phyloP scores from a whole-genome alignment of 2,797 vertebrate species.

The Petrocephalus sullivani region DNA sequence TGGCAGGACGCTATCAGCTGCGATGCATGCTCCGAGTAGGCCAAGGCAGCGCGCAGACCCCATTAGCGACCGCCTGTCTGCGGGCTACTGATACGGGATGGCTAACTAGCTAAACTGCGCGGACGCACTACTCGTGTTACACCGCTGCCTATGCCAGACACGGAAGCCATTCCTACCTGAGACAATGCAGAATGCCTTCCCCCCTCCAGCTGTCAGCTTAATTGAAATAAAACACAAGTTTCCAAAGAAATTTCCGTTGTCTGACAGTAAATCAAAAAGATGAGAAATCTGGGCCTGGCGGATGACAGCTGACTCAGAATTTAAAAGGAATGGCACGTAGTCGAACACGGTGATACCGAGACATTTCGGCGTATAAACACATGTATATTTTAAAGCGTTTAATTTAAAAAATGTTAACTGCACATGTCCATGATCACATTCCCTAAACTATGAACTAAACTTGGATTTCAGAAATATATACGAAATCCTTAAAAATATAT shows the following conservation, averaged over 20 bases:
- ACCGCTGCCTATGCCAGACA: not conserved
- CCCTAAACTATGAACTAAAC: not conserved
- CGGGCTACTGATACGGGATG: slow-evolving; percentile 9
- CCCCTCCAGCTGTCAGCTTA: not conserved
- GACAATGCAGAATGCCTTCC: not conserved
- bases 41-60: not conserved
- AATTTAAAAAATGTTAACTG: not conserved
- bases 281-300: not conserved
- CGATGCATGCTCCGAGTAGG: not conserved
- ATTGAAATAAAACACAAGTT: not conserved
- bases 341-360: not conserved
- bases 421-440: not conserved
- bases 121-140: not conserved
- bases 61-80: not conserved
- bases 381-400: not conserved
- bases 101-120: not conserved
- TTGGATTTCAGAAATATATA: not conserved
- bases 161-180: not conserved
- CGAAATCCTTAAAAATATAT: not conserved
- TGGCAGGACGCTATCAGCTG: not conserved
- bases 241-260: not conserved
- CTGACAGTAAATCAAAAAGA: slow-evolving; percentile 1
- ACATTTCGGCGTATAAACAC: not conserved
- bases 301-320: not conserved
- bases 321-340: not conserved